Base-by-base conservation (phyloP, 2,797 vertebrate species). In the Merluccius polli region DNA sequence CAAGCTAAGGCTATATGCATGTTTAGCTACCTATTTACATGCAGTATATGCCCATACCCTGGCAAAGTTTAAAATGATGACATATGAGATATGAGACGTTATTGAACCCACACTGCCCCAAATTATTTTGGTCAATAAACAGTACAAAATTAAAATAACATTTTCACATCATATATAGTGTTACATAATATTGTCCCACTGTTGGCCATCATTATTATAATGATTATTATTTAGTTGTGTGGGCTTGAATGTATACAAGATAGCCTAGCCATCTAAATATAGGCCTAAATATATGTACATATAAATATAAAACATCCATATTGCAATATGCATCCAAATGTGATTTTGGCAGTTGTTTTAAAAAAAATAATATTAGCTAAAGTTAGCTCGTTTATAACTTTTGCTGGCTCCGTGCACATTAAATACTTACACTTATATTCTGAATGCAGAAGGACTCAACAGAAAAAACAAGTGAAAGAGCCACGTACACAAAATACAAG, bases 1-100 rank as follows among this genome's bases (percentile, higher is more conserved):
- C 82, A 74, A 13, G 24, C n/a, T 33, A 44, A 31, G 78, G 71
- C 77, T 77, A 24, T 72, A 38, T 70, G 77, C 80, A 80, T 83
- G 79, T 73, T 52, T 80, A 81, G 69, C 78, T 79, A 32, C 44
- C 72, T 71, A 44, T 82, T 78, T 32, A 78, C 13, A 80, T 80
- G 71, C 79, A 76, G 48, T 41, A 73, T 73, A n/a, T 74, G 27
- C 41, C 24, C 31, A 32, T 33, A 33, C 15, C 48, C 5, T 63
- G 72, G 31, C 30, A n/a, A n/a, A 13, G 36, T 72, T 27, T 36
- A 18, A 35, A 33, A 35, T n/a, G n/a, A 2, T 24, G n/a, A 6
- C 31, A 59, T n/a, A n/a, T 10, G 59, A 63, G 59, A 63, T 10
- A 63, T 63, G n/a, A 59, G 21, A 59, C 1, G 21, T n/a, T 59